Conservation (phyloP, 2,113 vertebrate species). For the Natator depressus region DNA sequence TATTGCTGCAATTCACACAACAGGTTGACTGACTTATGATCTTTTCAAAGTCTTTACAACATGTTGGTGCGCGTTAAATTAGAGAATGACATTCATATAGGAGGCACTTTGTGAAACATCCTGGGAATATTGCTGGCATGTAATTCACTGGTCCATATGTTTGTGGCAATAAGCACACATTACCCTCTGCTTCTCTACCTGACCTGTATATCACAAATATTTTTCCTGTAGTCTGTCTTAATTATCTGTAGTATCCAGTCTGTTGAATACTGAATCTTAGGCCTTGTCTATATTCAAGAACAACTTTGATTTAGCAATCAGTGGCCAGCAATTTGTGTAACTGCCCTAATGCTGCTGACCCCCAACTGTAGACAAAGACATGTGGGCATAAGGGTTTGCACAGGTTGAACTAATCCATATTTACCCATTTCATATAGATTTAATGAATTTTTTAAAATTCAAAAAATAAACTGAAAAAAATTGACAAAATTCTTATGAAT, state of each 20-base stretch:
- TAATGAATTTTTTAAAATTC: not conserved
- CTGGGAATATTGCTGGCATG: not conserved
- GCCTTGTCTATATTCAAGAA: not conserved
- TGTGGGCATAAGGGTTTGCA: not conserved
- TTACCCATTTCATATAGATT: not conserved
- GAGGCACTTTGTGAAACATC: not conserved
- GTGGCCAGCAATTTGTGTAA: not conserved
- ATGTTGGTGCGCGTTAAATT: not conserved
- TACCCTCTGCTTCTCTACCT: not conserved
- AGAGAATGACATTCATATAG: not conserved
- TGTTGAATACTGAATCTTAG: not conserved
- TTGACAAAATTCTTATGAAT: not conserved
- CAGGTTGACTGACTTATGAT: not conserved
- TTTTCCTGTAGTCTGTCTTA: not conserved
- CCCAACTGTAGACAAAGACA: not conserved
- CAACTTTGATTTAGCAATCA: not conserved
- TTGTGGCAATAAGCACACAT: too few relatives aligned
- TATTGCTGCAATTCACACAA: not conserved
- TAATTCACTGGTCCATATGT: not conserved
- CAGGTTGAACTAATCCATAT: not conserved
- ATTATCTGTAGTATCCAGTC: not conserved
- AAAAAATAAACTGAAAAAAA: not conserved
- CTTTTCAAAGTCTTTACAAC: not conserved
- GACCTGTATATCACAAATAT: not conserved
- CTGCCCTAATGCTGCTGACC: not conserved